phyloP scores from a whole-genome alignment of 2,113 vertebrate species.

The Suncus etruscus region DNA sequence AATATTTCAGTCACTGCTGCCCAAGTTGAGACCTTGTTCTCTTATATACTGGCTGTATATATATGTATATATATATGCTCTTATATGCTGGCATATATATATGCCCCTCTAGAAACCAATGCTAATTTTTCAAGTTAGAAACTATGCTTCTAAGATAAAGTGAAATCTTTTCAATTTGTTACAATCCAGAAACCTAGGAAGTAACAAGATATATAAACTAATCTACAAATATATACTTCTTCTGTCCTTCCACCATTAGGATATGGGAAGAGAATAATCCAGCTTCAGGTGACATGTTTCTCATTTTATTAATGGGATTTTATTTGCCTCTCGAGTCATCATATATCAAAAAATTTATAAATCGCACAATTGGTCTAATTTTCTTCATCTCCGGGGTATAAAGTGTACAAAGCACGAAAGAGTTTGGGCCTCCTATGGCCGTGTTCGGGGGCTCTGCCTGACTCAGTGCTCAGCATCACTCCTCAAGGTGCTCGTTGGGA shows the following conservation, averaged over 20 bases:
- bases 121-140: not conserved
- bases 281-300: not conserved
- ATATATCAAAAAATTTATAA: not conserved
- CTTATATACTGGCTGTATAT: not conserved
- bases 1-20: not conserved
- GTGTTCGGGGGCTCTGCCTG: too few relatives aligned
- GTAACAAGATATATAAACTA: not conserved
- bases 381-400: not conserved
- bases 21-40: not conserved
- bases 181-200: not conserved
- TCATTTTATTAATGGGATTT: not conserved
- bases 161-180: not conserved
- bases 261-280: not conserved
- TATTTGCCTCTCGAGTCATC: too few relatives aligned
- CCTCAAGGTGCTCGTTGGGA: too few relatives aligned
- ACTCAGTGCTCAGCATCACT: too few relatives aligned
- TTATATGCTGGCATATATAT: not conserved
- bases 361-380: not conserved
- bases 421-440: too few relatives aligned
- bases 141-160: not conserved
- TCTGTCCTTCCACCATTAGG: not conserved
- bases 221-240: not conserved
- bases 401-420: not conserved
- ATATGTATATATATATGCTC: not conserved
- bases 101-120: constrained; percentile 30